phyloP scores from a whole-genome alignment of 2,888 invertebrate species.

The Phortica magna region DNA sequence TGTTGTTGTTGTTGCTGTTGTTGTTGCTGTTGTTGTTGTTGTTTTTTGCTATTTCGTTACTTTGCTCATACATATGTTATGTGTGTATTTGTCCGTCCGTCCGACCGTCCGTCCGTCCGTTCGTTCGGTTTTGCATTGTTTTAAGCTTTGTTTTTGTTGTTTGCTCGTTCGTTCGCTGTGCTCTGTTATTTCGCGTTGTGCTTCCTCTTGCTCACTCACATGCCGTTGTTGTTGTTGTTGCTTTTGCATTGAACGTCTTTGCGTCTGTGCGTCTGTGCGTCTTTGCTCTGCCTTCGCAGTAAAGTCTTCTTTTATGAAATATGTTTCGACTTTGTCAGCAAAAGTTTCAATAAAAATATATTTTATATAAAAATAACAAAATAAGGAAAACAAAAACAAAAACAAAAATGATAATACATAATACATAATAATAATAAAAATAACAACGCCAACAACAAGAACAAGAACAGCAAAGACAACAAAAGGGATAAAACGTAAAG shows the following conservation, averaged over 20 bases:
- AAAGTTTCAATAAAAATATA: slow-evolving; percentile 32
- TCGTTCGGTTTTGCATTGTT: slow-evolving; percentile 42
- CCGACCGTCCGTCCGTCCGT: slow-evolving; percentile 35
- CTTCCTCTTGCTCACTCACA: not conserved
- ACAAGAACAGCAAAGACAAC: slow-evolving; percentile 29
- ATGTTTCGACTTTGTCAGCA: slow-evolving; percentile 41
- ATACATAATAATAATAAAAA: slow-evolving; percentile 18
- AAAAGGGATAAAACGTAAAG: not conserved
- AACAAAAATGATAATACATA: slow-evolving; percentile 17
- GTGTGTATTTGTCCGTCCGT: slow-evolving; percentile 11
- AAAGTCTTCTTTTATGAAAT: slow-evolving; percentile 36
- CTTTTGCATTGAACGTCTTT: not conserved
- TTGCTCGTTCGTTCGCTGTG: slow-evolving; percentile 32
- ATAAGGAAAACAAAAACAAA: not conserved
- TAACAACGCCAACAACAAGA: slow-evolving; percentile 33
- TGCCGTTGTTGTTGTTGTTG: not conserved
- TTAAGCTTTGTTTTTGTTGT: slow-evolving; percentile 36
- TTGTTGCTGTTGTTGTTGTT: slow-evolving; percentile 37
- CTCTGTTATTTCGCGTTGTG: slow-evolving; percentile 30
- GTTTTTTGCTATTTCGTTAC: slow-evolving; percentile 30
- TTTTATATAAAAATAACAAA: slow-evolving; percentile 14
- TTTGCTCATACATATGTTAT: not conserved
- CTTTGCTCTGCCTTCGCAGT: not conserved
- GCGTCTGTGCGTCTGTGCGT: no score
- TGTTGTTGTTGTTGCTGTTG: slow-evolving; percentile 24